These are phyloP conservation scores for Trissoscelio sp. DNA, from an alignment of 2,888 invertebrate genomes.

Conservation along the genomic window DNA sequence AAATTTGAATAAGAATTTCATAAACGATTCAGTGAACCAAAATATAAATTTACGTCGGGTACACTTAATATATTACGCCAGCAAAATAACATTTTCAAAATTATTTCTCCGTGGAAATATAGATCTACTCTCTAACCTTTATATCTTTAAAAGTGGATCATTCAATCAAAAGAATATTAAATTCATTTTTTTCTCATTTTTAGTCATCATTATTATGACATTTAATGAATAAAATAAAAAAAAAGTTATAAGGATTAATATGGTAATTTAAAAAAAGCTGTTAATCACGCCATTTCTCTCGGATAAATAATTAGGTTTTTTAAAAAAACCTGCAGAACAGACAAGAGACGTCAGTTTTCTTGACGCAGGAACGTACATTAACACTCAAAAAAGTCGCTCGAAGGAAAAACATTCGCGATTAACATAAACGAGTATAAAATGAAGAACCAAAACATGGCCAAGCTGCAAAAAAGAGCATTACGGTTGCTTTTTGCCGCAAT, in stretches of 20 bases:
- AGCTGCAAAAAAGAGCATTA: neutral
- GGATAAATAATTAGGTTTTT: neutral
- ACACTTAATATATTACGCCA: conserved; percentile 39
- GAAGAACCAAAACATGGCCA: conserved; percentile 28
- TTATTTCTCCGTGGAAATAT: neutral
- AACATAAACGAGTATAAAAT: conserved; percentile 51
- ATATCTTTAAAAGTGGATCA: too few species aligned
- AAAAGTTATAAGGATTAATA: too few species aligned
- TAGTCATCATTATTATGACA: too few species aligned
- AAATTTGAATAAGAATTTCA: conserved; percentile 71
- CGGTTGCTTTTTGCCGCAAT: conserved; percentile 17
- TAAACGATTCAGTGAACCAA: conserved; percentile 61
- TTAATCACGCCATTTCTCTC: neutral
- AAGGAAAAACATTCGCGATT: conserved; percentile 28
- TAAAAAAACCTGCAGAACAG: neutral
- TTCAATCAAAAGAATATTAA: too few species aligned
- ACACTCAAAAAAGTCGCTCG: conserved; percentile 3
- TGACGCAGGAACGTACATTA: neutral
- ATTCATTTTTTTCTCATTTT: too few species aligned
- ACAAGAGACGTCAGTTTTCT: conserved; percentile 12
- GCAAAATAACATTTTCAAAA: conserved; percentile 10
- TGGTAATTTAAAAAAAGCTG: too few species aligned
- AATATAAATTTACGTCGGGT: conserved; percentile 57
- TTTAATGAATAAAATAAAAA: too few species aligned
- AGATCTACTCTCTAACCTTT: too few species aligned